These are phyloP conservation scores for Petrocephalus sullivani DNA, from an alignment of 2,797 vertebrate species.

Conservation along the genomic window DNA sequence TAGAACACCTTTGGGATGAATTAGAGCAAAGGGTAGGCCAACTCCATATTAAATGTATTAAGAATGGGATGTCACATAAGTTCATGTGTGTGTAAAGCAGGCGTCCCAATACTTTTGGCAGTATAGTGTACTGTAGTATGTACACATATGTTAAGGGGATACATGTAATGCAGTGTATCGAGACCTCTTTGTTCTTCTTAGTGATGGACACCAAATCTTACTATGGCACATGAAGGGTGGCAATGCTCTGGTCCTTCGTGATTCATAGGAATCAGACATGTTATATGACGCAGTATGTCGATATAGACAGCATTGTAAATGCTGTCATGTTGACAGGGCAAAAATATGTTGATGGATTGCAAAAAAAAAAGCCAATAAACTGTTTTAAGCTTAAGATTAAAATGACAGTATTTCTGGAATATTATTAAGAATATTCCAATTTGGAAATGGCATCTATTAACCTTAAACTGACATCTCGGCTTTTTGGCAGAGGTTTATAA, in stretches of 20 bases:
- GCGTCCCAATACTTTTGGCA: too few species aligned
- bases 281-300: background rate
- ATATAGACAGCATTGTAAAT: background rate
- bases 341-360: background rate
- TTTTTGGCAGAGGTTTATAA: background rate
- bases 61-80: too few species aligned
- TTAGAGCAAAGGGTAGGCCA: too few species aligned
- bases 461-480: background rate
- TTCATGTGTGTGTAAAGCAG: too few species aligned
- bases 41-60: too few species aligned
- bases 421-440: background rate
- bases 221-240: background rate
- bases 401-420: background rate
- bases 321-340: background rate
- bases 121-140: background rate
- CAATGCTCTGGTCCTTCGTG: background rate
- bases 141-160: background rate
- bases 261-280: background rate
- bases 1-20: too few species aligned
- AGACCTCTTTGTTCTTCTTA: background rate
- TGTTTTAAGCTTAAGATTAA: background rate
- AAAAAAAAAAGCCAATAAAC: background rate
- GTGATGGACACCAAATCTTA: background rate
- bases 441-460: background rate
- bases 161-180: background rate